A percentile compares a stretch with the other conserved stretches of the same genome.
These are phyloP conservation scores for Melieria picta DNA, from an alignment of 2,888 invertebrate genomes.

Conservation along the genomic window DNA sequence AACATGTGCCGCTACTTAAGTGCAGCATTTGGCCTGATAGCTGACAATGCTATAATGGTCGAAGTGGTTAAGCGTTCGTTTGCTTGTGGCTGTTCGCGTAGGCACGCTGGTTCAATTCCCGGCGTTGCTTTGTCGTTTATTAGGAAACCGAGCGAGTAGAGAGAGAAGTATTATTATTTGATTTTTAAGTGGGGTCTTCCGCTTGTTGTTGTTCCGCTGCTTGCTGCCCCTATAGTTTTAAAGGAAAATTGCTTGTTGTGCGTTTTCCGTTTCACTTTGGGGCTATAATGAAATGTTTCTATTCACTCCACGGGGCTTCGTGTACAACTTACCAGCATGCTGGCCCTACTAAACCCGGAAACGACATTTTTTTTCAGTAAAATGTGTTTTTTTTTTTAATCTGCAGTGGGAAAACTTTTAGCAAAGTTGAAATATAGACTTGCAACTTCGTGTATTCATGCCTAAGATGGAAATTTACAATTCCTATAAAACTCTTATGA, in stretches of 20 bases:
- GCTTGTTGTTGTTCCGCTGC: constrained; percentile 37
- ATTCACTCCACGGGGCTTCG: constrained; percentile 55
- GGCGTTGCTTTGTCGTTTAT: background rate
- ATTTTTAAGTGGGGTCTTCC: background rate
- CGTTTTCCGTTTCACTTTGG: constrained; percentile 50
- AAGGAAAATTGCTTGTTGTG: constrained; percentile 50
- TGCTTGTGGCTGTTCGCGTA: background rate
- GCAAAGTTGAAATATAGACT: background rate
- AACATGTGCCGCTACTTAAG: no score
- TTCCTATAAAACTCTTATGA: background rate
- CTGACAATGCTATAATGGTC: constrained; percentile 14
- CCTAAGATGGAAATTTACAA: background rate
- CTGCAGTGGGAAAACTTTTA: no score
- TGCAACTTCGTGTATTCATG: background rate
- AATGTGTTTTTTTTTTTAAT: background rate
- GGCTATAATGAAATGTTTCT: constrained; percentile 52
- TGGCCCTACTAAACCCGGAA: constrained; percentile 40
- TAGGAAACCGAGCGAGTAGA: background rate
- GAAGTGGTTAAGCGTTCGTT: constrained; percentile 15
- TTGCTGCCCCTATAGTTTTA: constrained; percentile 36
- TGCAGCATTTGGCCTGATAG: no score
- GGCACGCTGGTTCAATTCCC: constrained; percentile 38
- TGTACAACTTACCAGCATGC: constrained; percentile 31
- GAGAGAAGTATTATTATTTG: background rate
- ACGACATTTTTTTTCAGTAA: constrained; percentile 32